Evolutionary conservation across 2,797 vertebrate species (phyloP).

Genomic region (Muscicapa comitata): DNA sequence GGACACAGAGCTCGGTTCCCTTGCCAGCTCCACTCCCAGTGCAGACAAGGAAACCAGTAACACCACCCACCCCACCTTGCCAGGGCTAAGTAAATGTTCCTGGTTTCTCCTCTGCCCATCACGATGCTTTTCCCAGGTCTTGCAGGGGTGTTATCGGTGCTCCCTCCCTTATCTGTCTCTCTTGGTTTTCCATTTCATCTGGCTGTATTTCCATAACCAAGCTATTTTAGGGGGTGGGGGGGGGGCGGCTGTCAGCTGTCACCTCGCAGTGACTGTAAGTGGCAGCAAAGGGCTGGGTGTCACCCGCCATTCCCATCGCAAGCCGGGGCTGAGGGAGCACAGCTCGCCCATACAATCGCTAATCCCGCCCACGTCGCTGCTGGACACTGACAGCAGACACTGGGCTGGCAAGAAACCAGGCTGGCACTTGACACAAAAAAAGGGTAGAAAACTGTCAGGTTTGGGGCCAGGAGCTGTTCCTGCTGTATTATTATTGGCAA

Average conservation of each 20-base stretch:
- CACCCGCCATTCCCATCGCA: fast-evolving
- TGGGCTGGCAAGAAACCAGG: background rate
- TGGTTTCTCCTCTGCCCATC: background rate
- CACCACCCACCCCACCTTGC: background rate
- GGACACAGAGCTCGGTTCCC: fast-evolving
- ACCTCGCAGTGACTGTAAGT: background rate
- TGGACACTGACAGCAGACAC: background rate
- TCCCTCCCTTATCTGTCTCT: background rate
- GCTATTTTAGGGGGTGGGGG: fast-evolving
- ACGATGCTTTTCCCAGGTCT: background rate
- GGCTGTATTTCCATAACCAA: fast-evolving
- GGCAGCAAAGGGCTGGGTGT: background rate
- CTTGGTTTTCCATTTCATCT: background rate
- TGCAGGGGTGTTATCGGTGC: background rate
- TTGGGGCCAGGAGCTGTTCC: background rate
- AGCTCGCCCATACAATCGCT: fast-evolving
- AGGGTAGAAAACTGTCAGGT: background rate
- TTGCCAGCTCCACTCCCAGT: background rate
- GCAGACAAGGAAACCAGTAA: background rate
- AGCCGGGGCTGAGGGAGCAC: fast-evolving
- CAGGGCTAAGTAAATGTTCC: background rate
- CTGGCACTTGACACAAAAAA: background rate
- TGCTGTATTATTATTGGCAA: background rate
- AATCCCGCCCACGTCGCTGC: fast-evolving
- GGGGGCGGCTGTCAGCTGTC: background rate